phyloP scores from a whole-genome alignment of 1,140 invertebrate genomes.

The Brachionus manjavacas region DNA sequence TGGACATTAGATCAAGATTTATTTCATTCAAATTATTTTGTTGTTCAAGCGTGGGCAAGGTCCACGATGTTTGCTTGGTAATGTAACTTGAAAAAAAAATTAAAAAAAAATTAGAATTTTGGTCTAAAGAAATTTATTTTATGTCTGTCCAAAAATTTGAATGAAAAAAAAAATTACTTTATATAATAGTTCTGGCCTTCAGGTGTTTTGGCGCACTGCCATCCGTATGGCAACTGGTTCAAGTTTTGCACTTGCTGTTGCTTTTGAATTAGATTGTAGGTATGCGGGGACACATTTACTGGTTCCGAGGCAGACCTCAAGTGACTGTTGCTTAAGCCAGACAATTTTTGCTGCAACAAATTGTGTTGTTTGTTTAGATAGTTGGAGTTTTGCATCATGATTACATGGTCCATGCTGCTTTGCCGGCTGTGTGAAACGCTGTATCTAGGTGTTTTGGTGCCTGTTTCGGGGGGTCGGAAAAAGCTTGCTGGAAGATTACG shows the following conservation, averaged over 20 bases:
- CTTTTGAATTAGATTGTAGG: slow-evolving; percentile 15
- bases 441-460: slow-evolving; percentile 24
- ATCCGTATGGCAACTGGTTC: slow-evolving; percentile 10
- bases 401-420: slow-evolving; percentile 9
- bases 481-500: neutral
- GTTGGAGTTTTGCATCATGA: neutral
- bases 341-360: slow-evolving; percentile 6
- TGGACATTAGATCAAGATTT: slow-evolving; percentile 11
- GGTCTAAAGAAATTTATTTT: too few species aligned
- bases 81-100: neutral
- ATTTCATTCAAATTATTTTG: neutral
- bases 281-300: neutral
- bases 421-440: neutral
- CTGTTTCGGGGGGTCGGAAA: slow-evolving; percentile 32
- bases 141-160: too few species aligned
- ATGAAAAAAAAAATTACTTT: neutral
- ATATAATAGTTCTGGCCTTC: slow-evolving; percentile 25
- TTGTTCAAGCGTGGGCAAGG: neutral
- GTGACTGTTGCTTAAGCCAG: neutral
- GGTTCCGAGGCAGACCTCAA: slow-evolving; percentile 38
- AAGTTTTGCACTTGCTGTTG: neutral
- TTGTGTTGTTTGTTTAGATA: neutral
- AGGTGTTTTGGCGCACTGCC: neutral
- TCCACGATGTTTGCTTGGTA: slow-evolving; percentile 26
- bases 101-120: neutral